Evolutionary conservation across 2,888 invertebrate species (phyloP), one percentile per base, ranked within the genome.

Genomic region (Mycalesis mineus): DNA sequence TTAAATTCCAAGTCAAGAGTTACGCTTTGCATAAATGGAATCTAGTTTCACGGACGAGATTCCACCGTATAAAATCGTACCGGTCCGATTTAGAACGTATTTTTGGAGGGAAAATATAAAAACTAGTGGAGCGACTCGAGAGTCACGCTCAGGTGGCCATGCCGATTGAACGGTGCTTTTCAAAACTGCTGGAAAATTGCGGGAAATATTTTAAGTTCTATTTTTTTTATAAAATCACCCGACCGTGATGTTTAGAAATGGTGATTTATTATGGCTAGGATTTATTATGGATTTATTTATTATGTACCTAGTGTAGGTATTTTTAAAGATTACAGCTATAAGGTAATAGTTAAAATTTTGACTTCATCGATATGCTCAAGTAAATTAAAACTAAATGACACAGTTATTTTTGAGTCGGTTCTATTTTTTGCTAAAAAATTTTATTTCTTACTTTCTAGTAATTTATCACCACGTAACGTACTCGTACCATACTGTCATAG

Each of bases 31-130:
- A 22, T 13, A 29, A 14, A 45, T 29, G 9, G 45, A 45, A 31
- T 14, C 45, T 45, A 45, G 42, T 45, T 45, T 45, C 29, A 45
- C 45, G 45, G 45, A 9, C 29, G 45, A 45, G 13, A 3, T 45
- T 45, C 13, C 45, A 45, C 45, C 22, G 22, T 5, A 29, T 45
- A 1, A 14, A 45, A 29, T 14, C 45, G 29, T n/a, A 14, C 29
- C 45, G 28, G 8, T 45, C 29, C 45, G 29, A 1, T 45, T 45
- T 45, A 45, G 45, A 45, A 45, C 14, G 31, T 31, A 45, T 45
- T 45, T 36, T 45, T n/a, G 29, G 45, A 45, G 29, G 31, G 8
- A 8, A 45, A 45, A 45, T 44, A 45, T 9, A 45, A 13, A 14
- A 31, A 9, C 14, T 45, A 45, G 9, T 29, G 5, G 29, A 14